phyloP scores from a whole-genome alignment of 2,888 invertebrate species.

The Eurois occulta region DNA sequence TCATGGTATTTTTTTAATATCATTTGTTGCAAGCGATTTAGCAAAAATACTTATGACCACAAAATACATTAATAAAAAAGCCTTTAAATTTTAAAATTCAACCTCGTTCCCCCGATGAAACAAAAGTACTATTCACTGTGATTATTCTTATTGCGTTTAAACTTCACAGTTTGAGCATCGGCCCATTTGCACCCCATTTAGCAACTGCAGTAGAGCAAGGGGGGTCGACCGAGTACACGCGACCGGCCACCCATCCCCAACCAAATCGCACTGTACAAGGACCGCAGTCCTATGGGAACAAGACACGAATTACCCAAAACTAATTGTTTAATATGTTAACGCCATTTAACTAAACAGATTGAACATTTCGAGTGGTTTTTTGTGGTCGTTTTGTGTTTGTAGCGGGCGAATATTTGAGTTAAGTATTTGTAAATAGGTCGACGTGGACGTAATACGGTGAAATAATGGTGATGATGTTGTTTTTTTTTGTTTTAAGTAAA shows the following conservation, averaged over 20 bases:
- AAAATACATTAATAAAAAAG: neutral
- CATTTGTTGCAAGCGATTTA: neutral
- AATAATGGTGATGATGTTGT: neutral
- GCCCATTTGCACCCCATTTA: slow-evolving; percentile 60
- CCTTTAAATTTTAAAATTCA: neutral
- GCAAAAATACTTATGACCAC: too few species aligned
- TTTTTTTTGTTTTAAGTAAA: neutral
- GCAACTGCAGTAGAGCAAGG: slow-evolving; percentile 62
- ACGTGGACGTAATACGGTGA: neutral
- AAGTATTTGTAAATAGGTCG: slow-evolving; percentile 27
- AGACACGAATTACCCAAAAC: slow-evolving; percentile 88
- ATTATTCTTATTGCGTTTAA: neutral
- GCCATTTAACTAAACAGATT: slow-evolving; percentile 86
- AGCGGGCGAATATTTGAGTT: slow-evolving; percentile 39
- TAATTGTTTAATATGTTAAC: slow-evolving; percentile 86
- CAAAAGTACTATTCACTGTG: neutral
- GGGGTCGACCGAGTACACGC: slow-evolving; percentile 77
- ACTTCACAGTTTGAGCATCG: slow-evolving; percentile 69
- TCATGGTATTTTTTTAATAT: too few species aligned
- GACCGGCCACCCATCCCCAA: slow-evolving; percentile 60
- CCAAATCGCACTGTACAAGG: slow-evolving; percentile 43
- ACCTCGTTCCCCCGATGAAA: neutral
- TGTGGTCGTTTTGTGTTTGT: slow-evolving; percentile 45
- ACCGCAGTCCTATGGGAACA: slow-evolving; percentile 84
- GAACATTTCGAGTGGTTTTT: slow-evolving; percentile 61